Conservation (phyloP, 92 coral and sea anemone species). For the Epizoanthus scotinus region DNA sequence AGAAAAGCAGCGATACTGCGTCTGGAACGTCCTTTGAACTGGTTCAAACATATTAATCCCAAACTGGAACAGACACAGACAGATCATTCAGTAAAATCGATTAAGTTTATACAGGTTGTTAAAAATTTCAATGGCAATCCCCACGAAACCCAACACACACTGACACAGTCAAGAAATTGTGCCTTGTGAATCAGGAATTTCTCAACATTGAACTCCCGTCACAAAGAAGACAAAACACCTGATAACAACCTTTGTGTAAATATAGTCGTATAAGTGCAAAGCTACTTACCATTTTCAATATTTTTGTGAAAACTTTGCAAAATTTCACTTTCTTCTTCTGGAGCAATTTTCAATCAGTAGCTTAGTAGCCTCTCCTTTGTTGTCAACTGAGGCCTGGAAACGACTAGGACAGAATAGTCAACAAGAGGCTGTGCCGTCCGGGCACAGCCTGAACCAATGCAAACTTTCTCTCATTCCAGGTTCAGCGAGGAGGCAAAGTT, state of each 20-base stretch:
- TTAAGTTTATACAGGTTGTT: no score
- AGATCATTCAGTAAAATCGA: background rate
- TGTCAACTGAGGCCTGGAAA: no score
- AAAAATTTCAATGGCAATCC: no score
- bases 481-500: no score
- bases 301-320: background rate
- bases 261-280: background rate
- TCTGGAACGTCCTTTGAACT: slow-evolving; percentile 90
- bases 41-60: slow-evolving; percentile 82
- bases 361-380: no score
- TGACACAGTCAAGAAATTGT: background rate
- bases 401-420: no score
- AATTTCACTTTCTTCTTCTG: background rate
- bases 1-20: slow-evolving; percentile 91
- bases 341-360: no score
- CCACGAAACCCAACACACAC: background rate
- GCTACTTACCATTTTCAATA: slow-evolving; percentile 17
- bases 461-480: no score
- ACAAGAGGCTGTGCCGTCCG: no score
- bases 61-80: slow-evolving; percentile 46
- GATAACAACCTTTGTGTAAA: background rate
- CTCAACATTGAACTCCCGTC: background rate
- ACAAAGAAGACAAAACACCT: background rate
- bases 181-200: background rate
- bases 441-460: no score